These are phyloP conservation scores for Thamnophis elegans DNA, from an alignment of 2,797 vertebrate species.

Conservation along the genomic window DNA sequence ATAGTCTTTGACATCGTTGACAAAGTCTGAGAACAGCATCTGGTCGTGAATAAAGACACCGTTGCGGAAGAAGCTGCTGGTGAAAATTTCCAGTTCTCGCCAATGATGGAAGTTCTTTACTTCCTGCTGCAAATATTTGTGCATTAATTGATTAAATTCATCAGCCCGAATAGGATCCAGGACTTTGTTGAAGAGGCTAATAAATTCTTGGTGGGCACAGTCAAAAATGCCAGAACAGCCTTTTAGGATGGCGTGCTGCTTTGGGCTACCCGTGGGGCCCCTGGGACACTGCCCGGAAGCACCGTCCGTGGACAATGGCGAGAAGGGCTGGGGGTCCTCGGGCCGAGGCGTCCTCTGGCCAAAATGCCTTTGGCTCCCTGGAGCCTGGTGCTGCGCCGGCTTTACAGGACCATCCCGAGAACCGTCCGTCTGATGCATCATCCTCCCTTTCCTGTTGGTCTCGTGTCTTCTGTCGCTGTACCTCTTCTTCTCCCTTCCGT, in stretches of 20 bases:
- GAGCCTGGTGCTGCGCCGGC: constrained; percentile 58
- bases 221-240: constrained; percentile 83
- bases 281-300: constrained; percentile 44
- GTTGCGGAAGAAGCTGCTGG: constrained; percentile 87
- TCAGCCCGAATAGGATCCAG: constrained; percentile 85
- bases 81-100: constrained; percentile 88
- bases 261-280: constrained; percentile 49
- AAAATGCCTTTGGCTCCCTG: constrained; percentile 54
- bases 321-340: constrained; percentile 22
- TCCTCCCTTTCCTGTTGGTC: constrained; percentile 69
- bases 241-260: constrained; percentile 65
- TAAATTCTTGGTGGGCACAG: constrained; percentile 86
- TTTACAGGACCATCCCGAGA: constrained; percentile 52
- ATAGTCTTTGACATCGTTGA: constrained; percentile 87
- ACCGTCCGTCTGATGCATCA: constrained; percentile 63
- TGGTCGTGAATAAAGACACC: constrained; percentile 92
- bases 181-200: constrained; percentile 83
- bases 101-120: constrained; percentile 89
- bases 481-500: constrained; percentile 77
- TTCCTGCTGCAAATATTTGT: constrained; percentile 87
- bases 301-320: constrained; percentile 48
- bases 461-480: constrained; percentile 60
- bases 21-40: constrained; percentile 95
- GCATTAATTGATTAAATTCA: constrained; percentile 86
- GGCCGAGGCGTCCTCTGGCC: constrained; percentile 45